Evolutionary conservation across 1,140 invertebrate genomes (phyloP).

Genomic region (Acromyrmex heyeri): DNA sequence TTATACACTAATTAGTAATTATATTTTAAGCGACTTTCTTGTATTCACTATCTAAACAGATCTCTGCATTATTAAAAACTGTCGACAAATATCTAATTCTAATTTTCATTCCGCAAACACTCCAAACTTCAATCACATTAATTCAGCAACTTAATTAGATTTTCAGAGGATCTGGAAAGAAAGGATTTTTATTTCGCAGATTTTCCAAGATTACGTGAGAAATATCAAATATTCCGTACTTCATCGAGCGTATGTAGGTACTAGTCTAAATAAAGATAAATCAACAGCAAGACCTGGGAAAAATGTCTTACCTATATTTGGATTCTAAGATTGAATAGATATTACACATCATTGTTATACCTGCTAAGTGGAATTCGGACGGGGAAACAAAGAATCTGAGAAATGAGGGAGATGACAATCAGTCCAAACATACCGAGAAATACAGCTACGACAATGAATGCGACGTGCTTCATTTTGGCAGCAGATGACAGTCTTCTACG

Average conservation of each 20-base stretch:
- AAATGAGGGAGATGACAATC: neutral
- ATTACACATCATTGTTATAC: too few species aligned
- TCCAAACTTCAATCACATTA: too few species aligned
- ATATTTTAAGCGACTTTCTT: neutral
- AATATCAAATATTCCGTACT: neutral
- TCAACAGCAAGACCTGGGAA: neutral
- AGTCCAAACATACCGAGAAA: constrained; percentile 59
- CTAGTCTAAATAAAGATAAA: neutral
- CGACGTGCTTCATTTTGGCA: constrained; percentile 35
- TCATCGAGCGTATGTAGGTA: neutral
- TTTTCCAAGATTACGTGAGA: neutral
- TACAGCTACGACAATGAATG: constrained; percentile 18
- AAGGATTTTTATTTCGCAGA: neutral
- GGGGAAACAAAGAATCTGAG: too few species aligned
- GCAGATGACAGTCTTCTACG: neutral
- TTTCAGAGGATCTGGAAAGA: neutral
- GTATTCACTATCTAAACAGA: neutral
- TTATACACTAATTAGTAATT: too few species aligned
- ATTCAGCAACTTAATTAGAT: neutral
- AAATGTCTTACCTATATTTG: neutral
- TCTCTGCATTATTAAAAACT: neutral
- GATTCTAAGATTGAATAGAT: neutral
- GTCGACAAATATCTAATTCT: neutral
- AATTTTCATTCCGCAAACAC: too few species aligned
- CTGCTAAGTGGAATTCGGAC: neutral